A percentile compares a stretch with the other conserved stretches of the same genome.
Evolutionary conservation across 1,140 invertebrate genomes (phyloP).

Genomic region (Caenorhabditis latens): DNA sequence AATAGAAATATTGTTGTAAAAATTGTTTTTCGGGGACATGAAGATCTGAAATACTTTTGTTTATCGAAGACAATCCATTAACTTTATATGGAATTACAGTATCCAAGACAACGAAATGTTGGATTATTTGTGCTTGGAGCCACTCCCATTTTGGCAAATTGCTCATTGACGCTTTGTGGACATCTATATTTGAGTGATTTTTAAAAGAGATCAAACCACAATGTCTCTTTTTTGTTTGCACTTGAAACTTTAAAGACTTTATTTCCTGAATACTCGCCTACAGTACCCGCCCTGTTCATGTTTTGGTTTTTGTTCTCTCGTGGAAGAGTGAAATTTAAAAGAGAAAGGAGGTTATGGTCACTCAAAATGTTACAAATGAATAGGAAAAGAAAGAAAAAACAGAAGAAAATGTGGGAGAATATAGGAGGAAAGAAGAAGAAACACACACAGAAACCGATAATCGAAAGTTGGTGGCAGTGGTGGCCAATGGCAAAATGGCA

Average conservation of each 20-base stretch:
- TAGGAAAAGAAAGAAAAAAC: neutral
- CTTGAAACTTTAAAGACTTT: no score
- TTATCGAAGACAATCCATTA: no score
- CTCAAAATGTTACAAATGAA: constrained; percentile 4
- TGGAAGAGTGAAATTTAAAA: neutral
- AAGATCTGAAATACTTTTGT: no score
- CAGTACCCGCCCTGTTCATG: neutral
- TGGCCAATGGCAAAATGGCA: constrained; percentile 53
- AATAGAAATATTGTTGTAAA: no score
- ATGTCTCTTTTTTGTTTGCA: neutral
- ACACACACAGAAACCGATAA: constrained; percentile 44
- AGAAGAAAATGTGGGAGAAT: neutral
- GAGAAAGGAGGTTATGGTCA: constrained; percentile 5
- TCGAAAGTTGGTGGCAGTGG: constrained; percentile 27
- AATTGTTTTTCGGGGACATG: no score
- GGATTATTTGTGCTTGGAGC: no score
- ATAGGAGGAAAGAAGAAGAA: constrained; percentile 11
- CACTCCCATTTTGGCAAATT: no score
- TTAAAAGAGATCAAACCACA: neutral
- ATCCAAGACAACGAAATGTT: no score
- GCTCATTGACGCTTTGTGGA: no score
- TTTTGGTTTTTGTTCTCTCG: no score
- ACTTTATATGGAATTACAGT: no score
- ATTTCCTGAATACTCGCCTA: neutral
- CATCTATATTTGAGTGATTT: neutral